phyloP scores from a whole-genome alignment of 1,140 invertebrate species.

The Caenorhabditis remanei region DNA sequence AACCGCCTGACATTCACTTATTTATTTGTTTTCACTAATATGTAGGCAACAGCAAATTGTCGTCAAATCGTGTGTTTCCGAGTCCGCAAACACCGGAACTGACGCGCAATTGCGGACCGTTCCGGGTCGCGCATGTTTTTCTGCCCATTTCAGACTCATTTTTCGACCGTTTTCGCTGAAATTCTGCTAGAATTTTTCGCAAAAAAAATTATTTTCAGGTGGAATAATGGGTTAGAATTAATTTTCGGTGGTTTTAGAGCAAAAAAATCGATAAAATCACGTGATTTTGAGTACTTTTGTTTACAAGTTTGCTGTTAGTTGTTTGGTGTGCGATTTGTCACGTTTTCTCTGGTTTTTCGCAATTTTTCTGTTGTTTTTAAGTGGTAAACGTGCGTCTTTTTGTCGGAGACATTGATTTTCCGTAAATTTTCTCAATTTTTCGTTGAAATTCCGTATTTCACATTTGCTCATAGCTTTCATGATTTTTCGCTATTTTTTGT shows the following conservation, averaged over 20 bases:
- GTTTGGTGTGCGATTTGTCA: neutral
- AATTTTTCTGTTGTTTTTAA: neutral
- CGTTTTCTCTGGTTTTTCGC: neutral
- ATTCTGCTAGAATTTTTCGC: neutral
- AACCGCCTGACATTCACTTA: neutral
- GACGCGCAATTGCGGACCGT: neutral
- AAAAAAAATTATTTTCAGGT: too few relatives aligned
- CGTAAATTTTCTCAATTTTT: neutral
- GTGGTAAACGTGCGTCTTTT: neutral
- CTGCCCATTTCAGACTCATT: neutral
- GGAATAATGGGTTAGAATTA: too few relatives aligned
- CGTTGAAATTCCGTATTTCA: neutral
- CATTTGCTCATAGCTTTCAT: too few relatives aligned
- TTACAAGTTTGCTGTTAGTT: too few relatives aligned
- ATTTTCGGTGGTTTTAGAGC: too few relatives aligned
- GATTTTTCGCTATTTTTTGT: too few relatives aligned
- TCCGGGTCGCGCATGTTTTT: conserved; percentile 36
- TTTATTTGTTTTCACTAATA: neutral
- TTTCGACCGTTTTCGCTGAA: neutral
- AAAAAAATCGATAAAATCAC: conserved; percentile 21
- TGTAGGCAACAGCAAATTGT: neutral
- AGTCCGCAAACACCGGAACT: neutral
- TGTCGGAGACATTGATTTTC: neutral
- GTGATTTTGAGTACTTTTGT: conserved; percentile 10
- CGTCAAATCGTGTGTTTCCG: neutral